These are phyloP conservation scores for Xestia c-nigrum DNA, from an alignment of 2,888 invertebrate genomes.

Conservation along the genomic window DNA sequence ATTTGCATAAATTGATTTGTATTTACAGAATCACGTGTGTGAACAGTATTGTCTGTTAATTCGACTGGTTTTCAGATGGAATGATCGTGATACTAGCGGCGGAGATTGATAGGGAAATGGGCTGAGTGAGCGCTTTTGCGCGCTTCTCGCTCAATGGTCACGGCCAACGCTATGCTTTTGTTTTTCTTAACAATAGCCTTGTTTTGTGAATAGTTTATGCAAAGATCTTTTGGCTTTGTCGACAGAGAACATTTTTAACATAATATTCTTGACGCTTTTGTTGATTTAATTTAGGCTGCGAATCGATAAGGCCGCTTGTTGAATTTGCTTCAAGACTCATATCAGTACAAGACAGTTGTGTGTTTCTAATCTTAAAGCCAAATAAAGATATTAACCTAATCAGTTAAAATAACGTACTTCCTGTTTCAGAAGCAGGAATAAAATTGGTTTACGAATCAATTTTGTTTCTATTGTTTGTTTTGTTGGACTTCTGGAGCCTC, in stretches of 20 bases:
- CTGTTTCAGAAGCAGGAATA: neutral
- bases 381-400: conserved; percentile 5
- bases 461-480: neutral
- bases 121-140: conserved; percentile 65
- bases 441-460: neutral
- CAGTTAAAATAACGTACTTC: neutral
- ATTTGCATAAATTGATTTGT: conserved; percentile 42
- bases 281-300: neutral
- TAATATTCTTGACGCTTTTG: conserved; percentile 9
- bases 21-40: conserved; percentile 33
- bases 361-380: neutral
- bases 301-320: neutral
- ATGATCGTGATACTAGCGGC: conserved; percentile 48
- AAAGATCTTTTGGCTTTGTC: neutral
- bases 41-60: conserved; percentile 40
- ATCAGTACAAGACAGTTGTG: neutral
- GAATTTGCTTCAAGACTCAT: conserved; percentile 15
- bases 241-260: neutral
- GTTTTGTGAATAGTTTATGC: conserved; percentile 8
- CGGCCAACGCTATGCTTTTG: conserved; percentile 45
- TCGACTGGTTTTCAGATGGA: conserved; percentile 43
- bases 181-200: conserved; percentile 39
- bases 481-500: neutral
- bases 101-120: conserved; percentile 75
- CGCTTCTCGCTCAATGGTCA: conserved; percentile 13